phyloP scores from a whole-genome alignment of 1,140 invertebrate species.

The Fragariocoptes setiger region DNA sequence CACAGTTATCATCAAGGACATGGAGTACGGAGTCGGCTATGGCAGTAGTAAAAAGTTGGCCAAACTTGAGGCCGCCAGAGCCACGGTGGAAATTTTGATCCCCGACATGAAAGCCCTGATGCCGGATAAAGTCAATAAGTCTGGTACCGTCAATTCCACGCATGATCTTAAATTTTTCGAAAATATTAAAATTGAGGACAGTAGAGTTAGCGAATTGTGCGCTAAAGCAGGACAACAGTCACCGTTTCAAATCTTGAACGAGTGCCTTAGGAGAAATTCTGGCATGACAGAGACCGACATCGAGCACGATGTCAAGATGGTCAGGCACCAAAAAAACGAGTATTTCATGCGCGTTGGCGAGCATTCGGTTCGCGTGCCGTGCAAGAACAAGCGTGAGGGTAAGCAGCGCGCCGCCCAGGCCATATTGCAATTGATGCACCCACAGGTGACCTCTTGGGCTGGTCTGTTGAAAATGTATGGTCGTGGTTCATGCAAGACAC shows the following conservation, averaged over 20 bases:
- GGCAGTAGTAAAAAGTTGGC: slow-evolving; percentile 80
- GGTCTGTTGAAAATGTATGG: slow-evolving; percentile 69
- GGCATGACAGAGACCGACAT: slow-evolving; percentile 60
- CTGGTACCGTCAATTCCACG: neutral
- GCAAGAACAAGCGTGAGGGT: slow-evolving; percentile 85
- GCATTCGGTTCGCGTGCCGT: slow-evolving; percentile 30
- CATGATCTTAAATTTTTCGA: slow-evolving; percentile 35
- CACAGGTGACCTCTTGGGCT: slow-evolving; percentile 76
- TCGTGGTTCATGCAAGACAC: slow-evolving; percentile 56
- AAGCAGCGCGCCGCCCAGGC: slow-evolving; percentile 80
- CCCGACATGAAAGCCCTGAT: slow-evolving; percentile 51
- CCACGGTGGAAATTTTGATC: slow-evolving; percentile 64
- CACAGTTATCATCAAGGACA: slow-evolving; percentile 58
- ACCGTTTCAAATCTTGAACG: slow-evolving; percentile 64
- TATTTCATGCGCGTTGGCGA: slow-evolving; percentile 78
- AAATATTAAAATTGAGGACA: slow-evolving; percentile 66
- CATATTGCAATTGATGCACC: slow-evolving; percentile 58
- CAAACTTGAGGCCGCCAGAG: slow-evolving; percentile 49
- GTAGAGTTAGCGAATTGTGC: slow-evolving; percentile 65
- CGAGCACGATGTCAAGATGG: slow-evolving; percentile 48
- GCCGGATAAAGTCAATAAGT: too few species aligned
- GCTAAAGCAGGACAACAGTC: slow-evolving; percentile 73
- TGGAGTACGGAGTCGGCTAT: slow-evolving; percentile 65
- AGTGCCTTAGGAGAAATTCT: slow-evolving; percentile 66
- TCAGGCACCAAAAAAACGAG: slow-evolving; percentile 70